Evolutionary conservation across 2,797 vertebrate genomes (phyloP).

Genomic region (Sarcophilus harrisii): DNA sequence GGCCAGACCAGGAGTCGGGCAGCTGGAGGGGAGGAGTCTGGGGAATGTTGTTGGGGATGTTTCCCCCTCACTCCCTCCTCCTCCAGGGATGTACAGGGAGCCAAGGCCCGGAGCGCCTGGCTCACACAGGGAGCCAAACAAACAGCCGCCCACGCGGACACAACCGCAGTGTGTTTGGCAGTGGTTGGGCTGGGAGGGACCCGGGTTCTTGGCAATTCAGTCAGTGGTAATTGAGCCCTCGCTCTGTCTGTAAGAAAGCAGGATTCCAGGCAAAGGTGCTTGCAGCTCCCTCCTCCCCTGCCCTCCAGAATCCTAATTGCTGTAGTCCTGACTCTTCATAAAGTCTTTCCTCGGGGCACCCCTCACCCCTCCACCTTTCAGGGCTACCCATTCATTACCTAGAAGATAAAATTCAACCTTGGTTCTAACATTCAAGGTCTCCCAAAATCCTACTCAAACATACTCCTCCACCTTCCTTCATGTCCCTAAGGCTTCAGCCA

Average conservation of each 20-base stretch:
- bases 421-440: background rate
- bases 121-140: background rate
- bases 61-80: background rate
- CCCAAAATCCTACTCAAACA: background rate
- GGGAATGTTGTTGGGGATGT: slow-evolving; percentile 2
- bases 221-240: background rate
- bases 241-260: background rate
- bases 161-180: slow-evolving; percentile 19
- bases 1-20: background rate
- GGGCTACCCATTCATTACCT: background rate
- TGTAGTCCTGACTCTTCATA: background rate
- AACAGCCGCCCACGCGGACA: slow-evolving; percentile 11
- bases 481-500: background rate
- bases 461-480: background rate
- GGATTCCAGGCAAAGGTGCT: background rate
- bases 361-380: background rate
- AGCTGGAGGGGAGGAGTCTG: background rate
- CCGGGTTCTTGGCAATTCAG: background rate
- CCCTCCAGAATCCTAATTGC: background rate
- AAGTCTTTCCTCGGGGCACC: background rate
- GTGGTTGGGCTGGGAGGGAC: background rate
- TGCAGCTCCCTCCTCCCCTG: background rate
- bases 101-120: background rate
- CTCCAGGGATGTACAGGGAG: background rate
- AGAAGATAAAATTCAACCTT: background rate